Evolutionary conservation across 2,797 vertebrate genomes (phyloP).

Genomic region (Anableps anableps): DNA sequence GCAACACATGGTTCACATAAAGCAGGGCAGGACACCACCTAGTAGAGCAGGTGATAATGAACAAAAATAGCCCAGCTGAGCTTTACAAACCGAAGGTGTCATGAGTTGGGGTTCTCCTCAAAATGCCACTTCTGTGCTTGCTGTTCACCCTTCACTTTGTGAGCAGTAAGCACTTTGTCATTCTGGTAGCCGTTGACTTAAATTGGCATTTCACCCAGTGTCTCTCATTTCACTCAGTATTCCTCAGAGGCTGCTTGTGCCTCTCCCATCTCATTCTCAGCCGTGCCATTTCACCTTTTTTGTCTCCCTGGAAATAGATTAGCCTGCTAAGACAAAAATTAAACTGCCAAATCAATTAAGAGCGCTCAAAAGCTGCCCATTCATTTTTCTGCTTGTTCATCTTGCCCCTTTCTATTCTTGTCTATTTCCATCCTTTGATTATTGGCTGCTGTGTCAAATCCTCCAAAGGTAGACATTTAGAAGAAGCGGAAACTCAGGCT

Average conservation of each 20-base stretch:
- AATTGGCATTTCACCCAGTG: slow-evolving; percentile 69
- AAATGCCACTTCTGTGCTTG: slow-evolving; percentile 53
- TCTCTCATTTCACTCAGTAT: slow-evolving; percentile 62
- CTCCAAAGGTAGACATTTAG: slow-evolving; percentile 14
- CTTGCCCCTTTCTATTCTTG: slow-evolving; percentile 24
- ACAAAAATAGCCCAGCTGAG: slow-evolving; percentile 27
- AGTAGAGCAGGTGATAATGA: slow-evolving; percentile 2
- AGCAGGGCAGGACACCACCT: not conserved
- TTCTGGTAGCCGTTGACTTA: slow-evolving; percentile 49
- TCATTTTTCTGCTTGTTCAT: slow-evolving; percentile 57
- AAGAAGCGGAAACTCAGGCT: not conserved
- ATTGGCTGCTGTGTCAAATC: slow-evolving; percentile 11
- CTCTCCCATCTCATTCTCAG: slow-evolving; percentile 52
- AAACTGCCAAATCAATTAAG: slow-evolving; percentile 66
- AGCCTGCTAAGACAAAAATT: slow-evolving; percentile 53
- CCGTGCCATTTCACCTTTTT: slow-evolving; percentile 56
- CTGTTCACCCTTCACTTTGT: slow-evolving; percentile 55
- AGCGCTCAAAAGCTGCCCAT: slow-evolving; percentile 40
- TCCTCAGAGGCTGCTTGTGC: slow-evolving; percentile 44
- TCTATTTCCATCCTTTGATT: slow-evolving; percentile 32
- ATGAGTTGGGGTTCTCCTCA: slow-evolving; percentile 42
- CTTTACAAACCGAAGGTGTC: slow-evolving; percentile 15
- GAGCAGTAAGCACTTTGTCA: slow-evolving; percentile 56
- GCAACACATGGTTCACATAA: slow-evolving; percentile 9
- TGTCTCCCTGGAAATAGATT: slow-evolving; percentile 61